A percentile compares a stretch with the other conserved stretches of the same genome.
Conservation (phyloP, 2,113 vertebrate species). For the Pseudopodoces humilis region DNA sequence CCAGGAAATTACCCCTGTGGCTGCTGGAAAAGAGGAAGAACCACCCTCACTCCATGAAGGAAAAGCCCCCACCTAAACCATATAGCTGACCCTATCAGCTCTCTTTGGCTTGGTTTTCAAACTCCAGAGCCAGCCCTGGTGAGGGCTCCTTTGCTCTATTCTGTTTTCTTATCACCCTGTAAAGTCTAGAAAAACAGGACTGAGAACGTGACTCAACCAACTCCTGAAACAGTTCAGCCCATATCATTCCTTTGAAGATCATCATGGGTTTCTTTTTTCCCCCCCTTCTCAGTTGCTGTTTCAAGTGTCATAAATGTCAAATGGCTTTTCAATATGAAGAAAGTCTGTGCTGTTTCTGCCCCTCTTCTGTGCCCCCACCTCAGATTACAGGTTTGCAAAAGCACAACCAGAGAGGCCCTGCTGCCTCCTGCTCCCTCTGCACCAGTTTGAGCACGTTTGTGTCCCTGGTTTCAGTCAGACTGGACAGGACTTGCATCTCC, state of each 20-base stretch:
- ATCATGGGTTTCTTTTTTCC: background rate
- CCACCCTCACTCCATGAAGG: fast-evolving
- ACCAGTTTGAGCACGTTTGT: fast-evolving
- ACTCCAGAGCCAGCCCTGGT: background rate
- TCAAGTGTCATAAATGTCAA: conserved; percentile 43
- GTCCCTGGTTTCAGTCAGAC: background rate
- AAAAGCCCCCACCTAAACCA: background rate
- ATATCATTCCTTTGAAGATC: conserved; percentile 8
- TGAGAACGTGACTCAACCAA: conserved; percentile 7
- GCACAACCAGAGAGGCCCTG: background rate
- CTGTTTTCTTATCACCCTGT: background rate
- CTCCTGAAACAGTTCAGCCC: background rate
- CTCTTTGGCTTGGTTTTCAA: too few relatives aligned
- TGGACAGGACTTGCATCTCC: background rate
- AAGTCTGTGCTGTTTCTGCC: background rate
- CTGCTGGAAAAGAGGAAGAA: background rate
- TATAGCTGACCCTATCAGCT: fast-evolving
- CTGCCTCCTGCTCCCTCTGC: background rate
- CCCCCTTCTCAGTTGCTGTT: background rate
- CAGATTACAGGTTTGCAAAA: background rate
- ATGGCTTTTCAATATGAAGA: background rate
- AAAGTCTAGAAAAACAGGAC: background rate
- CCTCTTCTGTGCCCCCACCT: background rate
- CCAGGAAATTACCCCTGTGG: fast-evolving
- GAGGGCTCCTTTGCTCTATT: background rate